Evolutionary conservation across 2,113 vertebrate species (phyloP).

Genomic region (Gila orcuttii): DNA sequence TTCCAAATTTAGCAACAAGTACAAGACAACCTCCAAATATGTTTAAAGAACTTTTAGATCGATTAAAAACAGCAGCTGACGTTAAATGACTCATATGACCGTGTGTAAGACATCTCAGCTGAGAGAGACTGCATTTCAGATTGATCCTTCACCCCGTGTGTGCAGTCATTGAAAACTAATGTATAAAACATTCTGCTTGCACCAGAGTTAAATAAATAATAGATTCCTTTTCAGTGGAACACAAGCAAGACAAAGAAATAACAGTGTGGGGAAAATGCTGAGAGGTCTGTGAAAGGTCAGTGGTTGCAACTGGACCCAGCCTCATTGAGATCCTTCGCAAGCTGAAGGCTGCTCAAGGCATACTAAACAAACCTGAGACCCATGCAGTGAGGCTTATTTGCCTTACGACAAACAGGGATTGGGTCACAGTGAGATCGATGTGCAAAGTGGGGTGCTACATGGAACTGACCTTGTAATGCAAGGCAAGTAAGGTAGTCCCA

Average conservation of each 20-base stretch:
- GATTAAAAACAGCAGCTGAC: background rate
- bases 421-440: background rate
- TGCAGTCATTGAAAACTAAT: conserved; percentile 46
- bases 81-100: background rate
- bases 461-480: conserved; percentile 8
- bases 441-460: background rate
- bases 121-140: conserved; percentile 45
- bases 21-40: background rate
- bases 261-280: conserved; percentile 54
- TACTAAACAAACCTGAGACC: conserved; percentile 43
- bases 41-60: background rate
- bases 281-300: conserved; percentile 57
- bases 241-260: conserved; percentile 56
- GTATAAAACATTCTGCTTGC: conserved; percentile 55
- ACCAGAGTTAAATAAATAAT: conserved; percentile 60
- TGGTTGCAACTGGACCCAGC: conserved; percentile 46
- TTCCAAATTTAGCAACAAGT: background rate
- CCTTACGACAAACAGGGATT: conserved; percentile 30
- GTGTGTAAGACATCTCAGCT: conserved; percentile 6
- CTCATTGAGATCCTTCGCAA: conserved; percentile 40
- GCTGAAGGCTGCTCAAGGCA: conserved; percentile 43
- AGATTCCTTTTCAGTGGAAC: conserved; percentile 48
- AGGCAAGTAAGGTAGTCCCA: background rate
- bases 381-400: conserved; percentile 29
- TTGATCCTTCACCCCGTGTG: conserved; percentile 49